Percentiles rank a stretch among this genome's conserved stretches.
Conservation (phyloP, 2,888 invertebrate species). For the Pseudanteris insignis region DNA sequence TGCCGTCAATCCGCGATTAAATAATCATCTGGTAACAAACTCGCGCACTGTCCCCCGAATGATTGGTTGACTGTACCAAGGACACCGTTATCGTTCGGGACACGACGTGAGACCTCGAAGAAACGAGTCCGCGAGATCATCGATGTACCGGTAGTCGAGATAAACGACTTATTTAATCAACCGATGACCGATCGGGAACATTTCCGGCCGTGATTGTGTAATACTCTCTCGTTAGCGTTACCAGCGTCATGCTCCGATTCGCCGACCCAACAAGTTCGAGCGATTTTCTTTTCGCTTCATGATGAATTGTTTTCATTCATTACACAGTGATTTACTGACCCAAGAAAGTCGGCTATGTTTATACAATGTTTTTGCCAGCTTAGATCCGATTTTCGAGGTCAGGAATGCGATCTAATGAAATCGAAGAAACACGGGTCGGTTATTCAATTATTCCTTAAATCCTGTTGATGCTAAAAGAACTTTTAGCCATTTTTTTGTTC, state of each 20-base stretch:
- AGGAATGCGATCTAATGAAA: constrained; percentile 28
- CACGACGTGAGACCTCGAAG: constrained; percentile 40
- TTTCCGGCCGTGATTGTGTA: constrained; percentile 46
- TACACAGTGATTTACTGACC: constrained; percentile 32
- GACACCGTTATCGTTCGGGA: constrained; percentile 55
- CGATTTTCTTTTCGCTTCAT: constrained; percentile 28
- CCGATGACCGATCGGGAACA: constrained; percentile 46
- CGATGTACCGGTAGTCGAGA: constrained; percentile 52
- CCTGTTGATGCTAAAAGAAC: no score
- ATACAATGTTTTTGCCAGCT: constrained; percentile 12
- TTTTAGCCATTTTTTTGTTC: neutral
- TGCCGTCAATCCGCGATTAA: neutral
- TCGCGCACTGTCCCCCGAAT: constrained; percentile 47
- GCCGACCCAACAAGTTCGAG: constrained; percentile 36
- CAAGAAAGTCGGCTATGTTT: constrained; percentile 35
- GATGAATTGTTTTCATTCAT: constrained; percentile 41
- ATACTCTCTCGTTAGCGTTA: constrained; percentile 47
- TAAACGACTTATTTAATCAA: constrained; percentile 49
- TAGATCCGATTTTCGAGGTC: constrained; percentile 16
- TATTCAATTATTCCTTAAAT: constrained; percentile 2
- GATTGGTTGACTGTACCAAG: constrained; percentile 50
- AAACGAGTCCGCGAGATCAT: constrained; percentile 45
- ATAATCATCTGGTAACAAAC: constrained; percentile 40
- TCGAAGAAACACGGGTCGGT: constrained; percentile 8
- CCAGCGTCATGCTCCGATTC: constrained; percentile 47